Percentiles rank a stretch among this genome's conserved stretches.
Evolutionary conservation across 2,888 invertebrate genomes (phyloP).

Genomic region (Thymelicus lineola): DNA sequence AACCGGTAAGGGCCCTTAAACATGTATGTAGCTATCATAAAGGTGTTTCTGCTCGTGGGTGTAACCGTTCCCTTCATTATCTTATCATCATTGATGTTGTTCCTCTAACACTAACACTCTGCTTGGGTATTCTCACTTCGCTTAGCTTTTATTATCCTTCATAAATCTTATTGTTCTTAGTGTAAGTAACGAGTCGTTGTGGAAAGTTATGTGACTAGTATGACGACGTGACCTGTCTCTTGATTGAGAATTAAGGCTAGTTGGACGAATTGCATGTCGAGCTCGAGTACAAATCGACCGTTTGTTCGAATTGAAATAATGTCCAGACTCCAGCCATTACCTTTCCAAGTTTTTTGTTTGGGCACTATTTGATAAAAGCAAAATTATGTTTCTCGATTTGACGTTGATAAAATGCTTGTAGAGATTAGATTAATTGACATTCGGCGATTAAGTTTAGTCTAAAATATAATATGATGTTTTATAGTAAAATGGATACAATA

Average conservation of each 20-base stretch:
- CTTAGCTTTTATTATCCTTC: constrained; percentile 6
- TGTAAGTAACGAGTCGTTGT: background rate
- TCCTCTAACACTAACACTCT: constrained; percentile 38
- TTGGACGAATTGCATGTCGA: background rate
- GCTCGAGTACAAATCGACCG: constrained; percentile 1
- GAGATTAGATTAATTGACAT: constrained; percentile 14
- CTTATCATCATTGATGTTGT: constrained; percentile 10
- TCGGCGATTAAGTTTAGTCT: constrained; percentile 4
- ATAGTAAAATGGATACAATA: constrained; percentile 9
- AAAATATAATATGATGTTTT: constrained; percentile 15
- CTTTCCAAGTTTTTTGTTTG: no score
- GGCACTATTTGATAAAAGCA: no score
- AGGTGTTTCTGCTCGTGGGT: constrained; percentile 5
- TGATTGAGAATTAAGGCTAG: background rate
- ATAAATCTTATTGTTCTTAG: background rate
- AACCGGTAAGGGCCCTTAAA: constrained; percentile 64
- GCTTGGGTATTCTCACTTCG: constrained; percentile 22
- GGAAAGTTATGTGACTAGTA: background rate
- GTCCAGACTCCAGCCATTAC: background rate
- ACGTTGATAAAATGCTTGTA: constrained; percentile 1
- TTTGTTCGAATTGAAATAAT: background rate
- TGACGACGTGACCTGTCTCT: background rate
- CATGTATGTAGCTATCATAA: constrained; percentile 15
- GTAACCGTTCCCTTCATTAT: constrained; percentile 12
- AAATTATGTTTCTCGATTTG: no score